A percentile compares a stretch with the other conserved stretches of the same genome.
Evolutionary conservation across 2,797 vertebrate species (phyloP).

Genomic region (Pangasius sanitwongsei): DNA sequence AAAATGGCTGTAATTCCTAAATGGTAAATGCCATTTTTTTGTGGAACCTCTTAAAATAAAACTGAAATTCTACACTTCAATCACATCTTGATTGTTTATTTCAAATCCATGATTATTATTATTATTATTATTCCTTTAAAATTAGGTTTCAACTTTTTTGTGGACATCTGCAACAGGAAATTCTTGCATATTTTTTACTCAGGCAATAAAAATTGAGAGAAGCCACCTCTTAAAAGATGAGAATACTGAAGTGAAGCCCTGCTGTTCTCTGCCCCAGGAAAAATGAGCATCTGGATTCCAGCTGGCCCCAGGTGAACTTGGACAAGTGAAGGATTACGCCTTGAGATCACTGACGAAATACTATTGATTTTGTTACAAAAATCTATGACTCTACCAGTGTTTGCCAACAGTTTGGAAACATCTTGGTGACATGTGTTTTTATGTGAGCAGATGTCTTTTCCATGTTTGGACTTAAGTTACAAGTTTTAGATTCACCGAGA

Average conservation of each 20-base stretch:
- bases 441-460: background rate
- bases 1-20: too few relatives aligned
- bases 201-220: conserved; percentile 2
- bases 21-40: too few relatives aligned
- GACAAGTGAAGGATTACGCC: background rate
- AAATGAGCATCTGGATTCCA: background rate
- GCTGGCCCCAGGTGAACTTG: background rate
- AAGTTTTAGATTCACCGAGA: background rate
- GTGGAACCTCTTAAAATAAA: too few relatives aligned
- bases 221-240: background rate
- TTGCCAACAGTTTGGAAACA: background rate
- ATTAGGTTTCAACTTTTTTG: background rate
- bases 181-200: background rate
- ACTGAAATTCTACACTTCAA: too few relatives aligned
- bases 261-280: background rate
- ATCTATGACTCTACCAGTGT: background rate
- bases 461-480: background rate
- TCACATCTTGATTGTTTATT: too few relatives aligned
- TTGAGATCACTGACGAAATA: background rate
- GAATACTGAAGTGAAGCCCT: background rate
- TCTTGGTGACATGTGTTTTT: background rate
- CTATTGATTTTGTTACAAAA: background rate
- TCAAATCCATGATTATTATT: too few relatives aligned
- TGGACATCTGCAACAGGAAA: background rate
- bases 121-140: background rate